These are phyloP conservation scores for Nixonia krombeini DNA, from an alignment of 1,140 invertebrate genomes.

Conservation along the genomic window DNA sequence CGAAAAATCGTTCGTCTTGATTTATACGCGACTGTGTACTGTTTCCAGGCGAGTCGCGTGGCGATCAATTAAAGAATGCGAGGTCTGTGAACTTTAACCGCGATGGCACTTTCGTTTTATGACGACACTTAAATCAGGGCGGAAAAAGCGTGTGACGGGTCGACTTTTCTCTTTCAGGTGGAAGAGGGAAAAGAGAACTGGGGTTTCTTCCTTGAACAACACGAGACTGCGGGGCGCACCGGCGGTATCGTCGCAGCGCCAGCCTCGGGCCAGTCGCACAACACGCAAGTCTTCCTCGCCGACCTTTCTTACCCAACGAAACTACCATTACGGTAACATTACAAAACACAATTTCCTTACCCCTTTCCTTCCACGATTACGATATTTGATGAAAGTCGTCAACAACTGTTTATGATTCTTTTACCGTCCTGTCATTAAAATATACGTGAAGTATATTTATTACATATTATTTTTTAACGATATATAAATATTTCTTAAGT, in stretches of 20 bases:
- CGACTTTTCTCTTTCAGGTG: slow-evolving; percentile 38
- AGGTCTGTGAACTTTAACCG: slow-evolving; percentile 33
- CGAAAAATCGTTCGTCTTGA: too few species aligned
- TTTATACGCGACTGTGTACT: too few species aligned
- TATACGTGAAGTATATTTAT: too few species aligned
- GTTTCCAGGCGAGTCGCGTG: not conserved
- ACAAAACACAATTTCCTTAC: not conserved
- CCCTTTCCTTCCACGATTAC: slow-evolving; percentile 14
- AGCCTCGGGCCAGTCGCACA: slow-evolving; percentile 51
- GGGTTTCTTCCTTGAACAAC: slow-evolving; percentile 52
- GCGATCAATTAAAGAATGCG: slow-evolving; percentile 25
- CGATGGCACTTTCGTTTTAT: slow-evolving; percentile 33
- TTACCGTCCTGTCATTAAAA: too few species aligned
- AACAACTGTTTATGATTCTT: not conserved
- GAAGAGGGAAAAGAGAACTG: slow-evolving; percentile 46
- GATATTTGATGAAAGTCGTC: not conserved
- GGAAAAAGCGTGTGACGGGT: slow-evolving; percentile 33
- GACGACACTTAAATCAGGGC: slow-evolving; percentile 31
- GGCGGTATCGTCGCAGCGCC: slow-evolving; percentile 50
- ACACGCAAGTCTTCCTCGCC: slow-evolving; percentile 56
- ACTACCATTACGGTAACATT: slow-evolving; percentile 20
- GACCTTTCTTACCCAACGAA: slow-evolving; percentile 47
- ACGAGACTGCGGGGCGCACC: slow-evolving; percentile 56
- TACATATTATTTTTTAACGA: too few species aligned
- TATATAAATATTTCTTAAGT: too few species aligned